Evolutionary conservation across 2,888 invertebrate genomes (phyloP).

Genomic region (Phengaris alcon): DNA sequence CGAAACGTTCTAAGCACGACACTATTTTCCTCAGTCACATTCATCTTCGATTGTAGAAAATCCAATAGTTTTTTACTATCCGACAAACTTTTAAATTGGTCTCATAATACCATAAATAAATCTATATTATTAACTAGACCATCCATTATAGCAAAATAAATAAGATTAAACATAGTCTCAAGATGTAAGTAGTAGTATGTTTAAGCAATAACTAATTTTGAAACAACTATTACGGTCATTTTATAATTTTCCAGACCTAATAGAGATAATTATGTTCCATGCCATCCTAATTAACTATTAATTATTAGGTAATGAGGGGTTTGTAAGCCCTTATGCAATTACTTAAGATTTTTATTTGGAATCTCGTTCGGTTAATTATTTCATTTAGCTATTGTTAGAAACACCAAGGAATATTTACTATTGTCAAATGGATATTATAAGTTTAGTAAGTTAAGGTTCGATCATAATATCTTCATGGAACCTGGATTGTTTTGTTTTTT

Average conservation of each 20-base stretch:
- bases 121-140: not conserved
- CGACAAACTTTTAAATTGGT: not conserved
- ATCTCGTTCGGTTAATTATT: not conserved
- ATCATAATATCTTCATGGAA: too few relatives aligned
- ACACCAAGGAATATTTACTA: too few relatives aligned
- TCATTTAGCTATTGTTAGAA: too few relatives aligned
- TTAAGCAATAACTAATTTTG: not conserved
- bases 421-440: too few relatives aligned
- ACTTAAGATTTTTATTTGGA: not conserved
- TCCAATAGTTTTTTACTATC: slow-evolving; percentile 1
- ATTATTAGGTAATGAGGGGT: not conserved
- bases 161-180: not conserved
- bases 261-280: not conserved
- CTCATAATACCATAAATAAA: not conserved
- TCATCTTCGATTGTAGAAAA: too few relatives aligned
- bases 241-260: not conserved
- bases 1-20: too few relatives aligned
- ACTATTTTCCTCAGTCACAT: too few relatives aligned
- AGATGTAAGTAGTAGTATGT: not conserved
- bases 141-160: not conserved
- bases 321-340: not conserved
- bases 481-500: too few relatives aligned
- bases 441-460: too few relatives aligned
- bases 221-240: not conserved
- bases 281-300: not conserved